phyloP scores from a whole-genome alignment of 2,797 vertebrate genomes.

The Rhinophrynus dorsalis region DNA sequence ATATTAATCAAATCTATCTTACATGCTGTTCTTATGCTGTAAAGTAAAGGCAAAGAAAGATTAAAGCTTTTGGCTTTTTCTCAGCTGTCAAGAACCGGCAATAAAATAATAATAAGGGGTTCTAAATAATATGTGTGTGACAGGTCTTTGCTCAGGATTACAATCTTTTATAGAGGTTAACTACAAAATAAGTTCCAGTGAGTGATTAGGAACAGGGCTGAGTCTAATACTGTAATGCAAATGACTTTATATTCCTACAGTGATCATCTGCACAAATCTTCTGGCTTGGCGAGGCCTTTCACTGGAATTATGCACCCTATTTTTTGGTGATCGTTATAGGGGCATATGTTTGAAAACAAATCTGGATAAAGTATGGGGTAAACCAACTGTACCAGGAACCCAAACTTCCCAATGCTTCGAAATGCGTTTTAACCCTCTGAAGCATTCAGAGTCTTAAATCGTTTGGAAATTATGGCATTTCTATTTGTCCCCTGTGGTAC shows the following conservation, averaged over 20 bases:
- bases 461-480: no score
- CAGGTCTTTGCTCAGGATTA: slow-evolving; percentile 70
- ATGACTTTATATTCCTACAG: slow-evolving; percentile 67
- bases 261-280: slow-evolving; percentile 70
- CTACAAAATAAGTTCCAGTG: slow-evolving; percentile 83
- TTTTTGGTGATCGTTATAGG: slow-evolving; percentile 35
- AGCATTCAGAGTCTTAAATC: no score
- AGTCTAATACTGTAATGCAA: slow-evolving; percentile 68
- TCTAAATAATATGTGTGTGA: slow-evolving; percentile 81
- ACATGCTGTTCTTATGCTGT: slow-evolving; percentile 74
- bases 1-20: slow-evolving; percentile 80
- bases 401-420: no score
- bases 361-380: no score
- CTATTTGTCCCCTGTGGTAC: no score
- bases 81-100: slow-evolving; percentile 80
- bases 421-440: no score
- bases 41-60: slow-evolving; percentile 80
- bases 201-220: slow-evolving; percentile 74
- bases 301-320: slow-evolving; percentile 42
- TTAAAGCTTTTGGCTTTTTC: slow-evolving; percentile 80
- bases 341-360: no score
- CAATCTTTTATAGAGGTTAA: slow-evolving; percentile 83
- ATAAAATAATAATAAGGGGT: slow-evolving; percentile 84
- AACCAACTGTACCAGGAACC: no score
- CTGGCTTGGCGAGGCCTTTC: slow-evolving; percentile 60